phyloP scores from a whole-genome alignment of 2,797 vertebrate genomes.

The Myotis daubentonii region DNA sequence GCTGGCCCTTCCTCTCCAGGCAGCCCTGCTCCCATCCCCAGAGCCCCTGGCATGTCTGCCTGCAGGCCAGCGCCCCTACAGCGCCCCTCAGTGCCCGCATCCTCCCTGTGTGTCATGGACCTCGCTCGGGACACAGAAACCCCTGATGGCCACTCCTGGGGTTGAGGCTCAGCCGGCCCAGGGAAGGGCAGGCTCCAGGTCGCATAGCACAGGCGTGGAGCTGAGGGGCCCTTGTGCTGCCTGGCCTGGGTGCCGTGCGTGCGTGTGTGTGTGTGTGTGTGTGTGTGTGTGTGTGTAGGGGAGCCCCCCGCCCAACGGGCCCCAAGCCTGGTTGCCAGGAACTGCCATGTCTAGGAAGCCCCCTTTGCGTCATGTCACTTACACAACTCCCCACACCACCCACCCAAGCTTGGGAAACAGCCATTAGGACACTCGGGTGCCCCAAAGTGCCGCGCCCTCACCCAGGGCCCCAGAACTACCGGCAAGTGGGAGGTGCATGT shows the following conservation, averaged over 20 bases:
- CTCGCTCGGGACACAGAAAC: background rate
- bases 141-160: too few species aligned
- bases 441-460: fast-evolving
- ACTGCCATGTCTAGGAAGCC: background rate
- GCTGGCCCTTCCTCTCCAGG: background rate
- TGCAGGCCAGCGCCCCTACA: fast-evolving
- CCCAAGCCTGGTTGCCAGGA: background rate
- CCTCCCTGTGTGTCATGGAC: fast-evolving
- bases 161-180: background rate
- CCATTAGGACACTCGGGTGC: fast-evolving
- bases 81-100: fast-evolving
- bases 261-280: too few species aligned
- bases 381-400: background rate
- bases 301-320: background rate
- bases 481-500: fast-evolving
- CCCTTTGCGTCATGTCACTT: background rate
- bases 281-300: too few species aligned
- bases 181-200: background rate
- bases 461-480: background rate
- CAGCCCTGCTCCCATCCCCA: fast-evolving
- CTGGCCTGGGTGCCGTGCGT: background rate
- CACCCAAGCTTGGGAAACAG: background rate
- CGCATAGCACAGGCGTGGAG: background rate
- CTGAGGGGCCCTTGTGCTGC: background rate
- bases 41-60: fast-evolving